Percentiles rank a stretch among this genome's conserved stretches.
These are phyloP conservation scores for Rotaria sp. DNA, from an alignment of 2,888 invertebrate species.

Conservation along the genomic window DNA sequence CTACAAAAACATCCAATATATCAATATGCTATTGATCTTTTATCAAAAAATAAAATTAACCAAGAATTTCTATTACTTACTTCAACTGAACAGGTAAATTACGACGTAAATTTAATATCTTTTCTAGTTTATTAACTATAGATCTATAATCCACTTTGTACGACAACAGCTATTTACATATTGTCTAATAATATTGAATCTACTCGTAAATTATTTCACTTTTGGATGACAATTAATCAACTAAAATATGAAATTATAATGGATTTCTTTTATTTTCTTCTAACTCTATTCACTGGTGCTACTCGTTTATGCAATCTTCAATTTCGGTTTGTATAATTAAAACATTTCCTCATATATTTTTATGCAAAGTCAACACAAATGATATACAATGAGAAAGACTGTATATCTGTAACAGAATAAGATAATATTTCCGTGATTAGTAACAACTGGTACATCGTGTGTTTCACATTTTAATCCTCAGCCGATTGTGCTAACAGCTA, in stretches of 20 bases:
- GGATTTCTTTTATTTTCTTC: conserved; percentile 20
- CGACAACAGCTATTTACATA: neutral
- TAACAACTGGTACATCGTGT: too few species aligned
- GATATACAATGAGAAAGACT: too few species aligned
- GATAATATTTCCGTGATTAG: too few species aligned
- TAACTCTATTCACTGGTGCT: conserved; percentile 26
- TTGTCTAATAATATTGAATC: neutral
- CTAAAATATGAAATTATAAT: conserved; percentile 3
- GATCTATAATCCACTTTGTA: neutral
- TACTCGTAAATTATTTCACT: neutral
- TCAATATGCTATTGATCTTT: conserved; percentile 19
- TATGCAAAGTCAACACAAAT: neutral
- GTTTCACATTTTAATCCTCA: too few species aligned
- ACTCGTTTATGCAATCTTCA: neutral
- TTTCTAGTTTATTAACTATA: neutral
- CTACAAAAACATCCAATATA: neutral
- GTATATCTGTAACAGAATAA: too few species aligned
- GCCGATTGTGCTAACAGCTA: neutral
- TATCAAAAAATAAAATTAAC: conserved; percentile 2
- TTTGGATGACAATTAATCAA: neutral
- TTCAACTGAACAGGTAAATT: neutral
- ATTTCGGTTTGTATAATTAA: neutral
- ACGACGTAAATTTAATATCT: neutral
- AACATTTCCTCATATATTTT: neutral
- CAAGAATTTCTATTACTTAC: neutral